Conservation (phyloP, 1,140 invertebrate species). For the Acromyrmex echinatior region DNA sequence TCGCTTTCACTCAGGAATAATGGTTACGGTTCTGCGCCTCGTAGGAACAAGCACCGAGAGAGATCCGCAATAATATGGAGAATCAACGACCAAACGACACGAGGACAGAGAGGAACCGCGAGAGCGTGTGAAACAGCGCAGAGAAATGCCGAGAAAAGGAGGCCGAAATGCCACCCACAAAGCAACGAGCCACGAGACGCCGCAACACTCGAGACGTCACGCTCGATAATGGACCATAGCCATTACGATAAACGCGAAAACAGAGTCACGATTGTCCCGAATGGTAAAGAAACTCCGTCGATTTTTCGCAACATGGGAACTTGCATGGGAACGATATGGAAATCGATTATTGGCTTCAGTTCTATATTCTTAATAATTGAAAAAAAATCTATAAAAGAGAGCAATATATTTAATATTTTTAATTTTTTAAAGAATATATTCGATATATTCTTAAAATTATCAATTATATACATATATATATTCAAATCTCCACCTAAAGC, state of each 20-base stretch:
- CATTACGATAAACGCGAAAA: constrained; percentile 73
- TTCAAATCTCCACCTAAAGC: background rate
- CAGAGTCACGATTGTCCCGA: constrained; percentile 69
- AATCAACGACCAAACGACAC: constrained; percentile 5
- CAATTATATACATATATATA: no score
- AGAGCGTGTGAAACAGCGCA: constrained; percentile 24
- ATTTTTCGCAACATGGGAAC: background rate
- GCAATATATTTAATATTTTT: background rate
- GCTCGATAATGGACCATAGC: constrained; percentile 67
- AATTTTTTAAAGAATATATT: no score
- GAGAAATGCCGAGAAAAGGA: constrained; percentile 50
- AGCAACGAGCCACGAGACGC: constrained; percentile 46
- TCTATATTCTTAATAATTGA: background rate
- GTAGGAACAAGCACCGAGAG: background rate
- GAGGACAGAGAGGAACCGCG: background rate
- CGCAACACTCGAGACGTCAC: constrained; percentile 71
- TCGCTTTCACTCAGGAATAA: constrained; percentile 3
- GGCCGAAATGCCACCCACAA: constrained; percentile 66
- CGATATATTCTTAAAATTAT: no score
- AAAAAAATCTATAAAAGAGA: background rate
- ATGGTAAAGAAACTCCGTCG: background rate
- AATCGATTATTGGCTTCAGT: background rate
- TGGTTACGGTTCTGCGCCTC: constrained; percentile 21
- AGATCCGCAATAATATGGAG: constrained; percentile 20
- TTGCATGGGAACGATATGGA: background rate